Conservation (phyloP, 2,888 invertebrate species). For the Ormyrus thymus region DNA sequence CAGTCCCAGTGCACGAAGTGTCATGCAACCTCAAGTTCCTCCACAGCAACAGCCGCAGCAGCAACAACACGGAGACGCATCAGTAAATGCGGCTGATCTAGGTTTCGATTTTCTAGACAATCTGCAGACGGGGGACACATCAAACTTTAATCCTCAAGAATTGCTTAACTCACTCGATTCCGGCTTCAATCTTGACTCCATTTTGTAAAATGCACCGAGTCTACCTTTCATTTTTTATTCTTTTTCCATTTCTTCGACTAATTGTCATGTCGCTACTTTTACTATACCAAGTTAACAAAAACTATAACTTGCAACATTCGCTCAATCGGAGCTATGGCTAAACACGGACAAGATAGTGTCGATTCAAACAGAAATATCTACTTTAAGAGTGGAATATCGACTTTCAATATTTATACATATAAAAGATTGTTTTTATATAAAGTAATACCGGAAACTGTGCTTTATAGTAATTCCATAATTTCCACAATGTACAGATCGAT, state of each 20-base stretch:
- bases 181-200: slow-evolving; percentile 74
- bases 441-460: neutral
- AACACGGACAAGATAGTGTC: too few species aligned
- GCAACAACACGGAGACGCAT: slow-evolving; percentile 63
- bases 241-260: too few species aligned
- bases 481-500: too few species aligned
- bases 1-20: slow-evolving; percentile 70
- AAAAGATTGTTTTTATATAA: too few species aligned
- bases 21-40: slow-evolving; percentile 67
- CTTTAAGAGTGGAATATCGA: too few species aligned
- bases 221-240: neutral
- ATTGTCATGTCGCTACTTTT: too few species aligned
- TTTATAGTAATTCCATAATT: neutral
- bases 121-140: slow-evolving; percentile 85
- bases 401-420: too few species aligned
- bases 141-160: slow-evolving; percentile 88
- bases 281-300: too few species aligned
- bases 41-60: slow-evolving; percentile 65
- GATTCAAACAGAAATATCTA: too few species aligned
- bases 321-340: neutral
- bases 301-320: too few species aligned
- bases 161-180: slow-evolving; percentile 89
- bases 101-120: slow-evolving; percentile 91
- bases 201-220: slow-evolving; percentile 57
- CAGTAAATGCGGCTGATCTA: slow-evolving; percentile 63